Evolutionary conservation across 1,140 invertebrate genomes (phyloP).

Genomic region (Trachymyrmex septentrionalis): DNA sequence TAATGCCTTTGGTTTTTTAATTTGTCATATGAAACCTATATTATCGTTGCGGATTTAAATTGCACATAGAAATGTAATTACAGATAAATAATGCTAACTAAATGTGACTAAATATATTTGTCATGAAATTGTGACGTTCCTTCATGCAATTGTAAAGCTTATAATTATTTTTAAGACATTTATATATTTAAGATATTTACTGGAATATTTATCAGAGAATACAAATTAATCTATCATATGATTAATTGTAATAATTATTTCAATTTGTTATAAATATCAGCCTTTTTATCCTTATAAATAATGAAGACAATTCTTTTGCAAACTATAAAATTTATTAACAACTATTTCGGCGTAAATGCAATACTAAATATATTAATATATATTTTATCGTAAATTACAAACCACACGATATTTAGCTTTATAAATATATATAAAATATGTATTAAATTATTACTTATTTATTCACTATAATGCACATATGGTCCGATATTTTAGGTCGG

Average conservation of each 20-base stretch:
- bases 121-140: not conserved
- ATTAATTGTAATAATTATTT: not conserved
- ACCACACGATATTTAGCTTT: not conserved
- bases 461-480: slow-evolving; percentile 18
- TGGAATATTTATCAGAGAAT: not conserved
- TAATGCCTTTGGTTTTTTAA: slow-evolving; percentile 27
- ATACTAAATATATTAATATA: slow-evolving; percentile 1
- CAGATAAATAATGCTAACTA: not conserved
- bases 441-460: slow-evolving; percentile 34
- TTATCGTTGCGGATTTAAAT: slow-evolving; percentile 3
- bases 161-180: not conserved
- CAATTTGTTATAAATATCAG: not conserved
- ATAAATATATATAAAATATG: not conserved
- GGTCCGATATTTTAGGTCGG: not conserved
- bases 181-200: not conserved
- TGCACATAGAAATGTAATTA: slow-evolving; percentile 8
- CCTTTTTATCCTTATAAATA: not conserved
- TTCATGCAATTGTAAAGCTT: not conserved
- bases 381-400: slow-evolving; percentile 11
- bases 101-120: not conserved
- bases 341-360: slow-evolving; percentile 7
- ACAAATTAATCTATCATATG: not conserved
- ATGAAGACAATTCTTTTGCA: slow-evolving; percentile 12
- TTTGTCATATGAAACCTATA: not conserved
- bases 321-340: slow-evolving; percentile 12